phyloP scores from a whole-genome alignment of 2,113 vertebrate genomes.

The Microtus montanus region DNA sequence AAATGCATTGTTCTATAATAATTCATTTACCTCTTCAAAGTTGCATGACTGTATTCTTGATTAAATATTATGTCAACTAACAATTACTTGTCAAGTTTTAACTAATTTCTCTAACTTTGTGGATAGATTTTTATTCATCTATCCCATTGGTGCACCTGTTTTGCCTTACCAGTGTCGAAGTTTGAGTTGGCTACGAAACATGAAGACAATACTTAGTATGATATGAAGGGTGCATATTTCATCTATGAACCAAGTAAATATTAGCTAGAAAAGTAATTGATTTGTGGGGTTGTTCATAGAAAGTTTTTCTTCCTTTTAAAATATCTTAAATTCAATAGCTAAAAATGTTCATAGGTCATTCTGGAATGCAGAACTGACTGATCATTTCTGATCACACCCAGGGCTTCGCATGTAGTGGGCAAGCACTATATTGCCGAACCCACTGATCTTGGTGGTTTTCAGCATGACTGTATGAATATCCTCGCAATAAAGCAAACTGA shows the following conservation, averaged over 20 bases:
- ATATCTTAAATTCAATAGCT: background rate
- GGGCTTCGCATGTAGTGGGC: background rate
- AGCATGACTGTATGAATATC: slow-evolving; percentile 46
- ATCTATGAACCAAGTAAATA: slow-evolving; percentile 25
- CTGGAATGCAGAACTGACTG: slow-evolving; percentile 49
- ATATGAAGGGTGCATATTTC: background rate
- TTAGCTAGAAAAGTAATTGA: background rate
- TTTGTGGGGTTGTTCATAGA: background rate
- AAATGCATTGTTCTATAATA: slow-evolving; percentile 27
- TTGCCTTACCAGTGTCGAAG: slow-evolving; percentile 1
- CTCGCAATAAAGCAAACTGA: slow-evolving; percentile 69
- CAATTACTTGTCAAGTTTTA: background rate
- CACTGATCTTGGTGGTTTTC: slow-evolving; percentile 46
- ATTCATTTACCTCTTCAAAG: slow-evolving; percentile 42
- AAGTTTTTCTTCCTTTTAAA: slow-evolving; percentile 25
- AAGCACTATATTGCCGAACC: background rate
- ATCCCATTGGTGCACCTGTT: background rate
- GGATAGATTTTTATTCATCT: background rate
- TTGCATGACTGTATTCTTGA: background rate
- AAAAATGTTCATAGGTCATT: slow-evolving; percentile 56
- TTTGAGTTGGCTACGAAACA: background rate
- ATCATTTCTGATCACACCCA: slow-evolving; percentile 62
- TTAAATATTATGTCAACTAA: slow-evolving; percentile 27
- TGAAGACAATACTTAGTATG: slow-evolving; percentile 20
- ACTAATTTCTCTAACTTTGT: background rate